Conservation (phyloP, 2,113 vertebrate genomes). For the zebrafish (Danio rerio) region GRCz12tu NC_133184.1:43169001-43169500, state of each 20-base stretch:
- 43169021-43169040: constrained; percentile 60
- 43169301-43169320: not conserved
- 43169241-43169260: not conserved
- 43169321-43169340: not conserved
- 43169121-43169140: constrained; percentile 53
- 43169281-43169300: not conserved
- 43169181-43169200: constrained; percentile 23
- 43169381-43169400: too few species aligned
- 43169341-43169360: not conserved
- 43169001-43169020: constrained; percentile 23
- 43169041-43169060: constrained; percentile 60
- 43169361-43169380: too few species aligned
- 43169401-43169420: too few species aligned
- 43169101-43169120: constrained; percentile 42
- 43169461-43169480: too few species aligned
- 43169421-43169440: too few species aligned
- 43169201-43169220: not conserved
- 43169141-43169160: constrained; percentile 49
- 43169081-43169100: constrained; percentile 30
- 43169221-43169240: not conserved
- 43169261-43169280: not conserved
- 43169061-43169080: constrained; percentile 56
- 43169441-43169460: too few species aligned
- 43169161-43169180: constrained; percentile 10
- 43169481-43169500: too few species aligned